phyloP scores from a whole-genome alignment of 2,797 vertebrate species.

The Rallus crepitans region DNA sequence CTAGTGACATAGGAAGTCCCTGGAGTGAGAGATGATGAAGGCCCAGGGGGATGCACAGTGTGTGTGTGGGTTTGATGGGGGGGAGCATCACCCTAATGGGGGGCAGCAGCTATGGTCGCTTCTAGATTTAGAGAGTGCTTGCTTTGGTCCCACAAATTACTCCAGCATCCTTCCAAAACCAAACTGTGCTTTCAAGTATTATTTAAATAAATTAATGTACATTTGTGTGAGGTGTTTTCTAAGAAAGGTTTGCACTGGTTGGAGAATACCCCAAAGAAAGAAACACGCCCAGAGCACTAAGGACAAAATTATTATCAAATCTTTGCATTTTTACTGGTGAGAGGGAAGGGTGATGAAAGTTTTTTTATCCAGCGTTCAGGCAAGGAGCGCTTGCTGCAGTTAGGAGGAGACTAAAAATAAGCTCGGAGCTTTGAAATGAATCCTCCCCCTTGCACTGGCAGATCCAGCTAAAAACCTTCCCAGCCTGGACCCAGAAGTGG shows the following conservation, averaged over 20 bases:
- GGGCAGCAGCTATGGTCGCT: background rate
- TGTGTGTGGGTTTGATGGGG: too few species aligned
- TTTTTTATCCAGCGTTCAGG: background rate
- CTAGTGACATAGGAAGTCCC: background rate
- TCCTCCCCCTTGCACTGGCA: background rate
- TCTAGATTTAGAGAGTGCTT: background rate
- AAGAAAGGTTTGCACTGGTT: background rate
- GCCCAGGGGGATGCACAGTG: background rate
- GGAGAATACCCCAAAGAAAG: background rate
- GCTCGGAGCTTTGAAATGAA: background rate
- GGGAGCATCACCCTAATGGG: background rate
- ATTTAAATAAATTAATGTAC: background rate
- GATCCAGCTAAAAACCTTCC: background rate
- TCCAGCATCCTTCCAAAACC: background rate
- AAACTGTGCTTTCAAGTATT: background rate
- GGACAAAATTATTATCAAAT: background rate
- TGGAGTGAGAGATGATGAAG: background rate
- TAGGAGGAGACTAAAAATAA: slow-evolving; percentile 7
- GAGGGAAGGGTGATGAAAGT: background rate
- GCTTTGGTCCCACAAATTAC: accelerated
- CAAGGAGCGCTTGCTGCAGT: background rate
- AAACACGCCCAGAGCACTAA: background rate
- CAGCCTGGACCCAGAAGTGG: background rate
- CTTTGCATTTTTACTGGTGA: background rate
- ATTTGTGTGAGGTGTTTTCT: background rate